Percentiles rank a stretch among this genome's conserved stretches.
Evolutionary conservation across 37 sponge, comb jelly and placozoan species (phyloP).

Genomic region (Chondrosia reniformis): DNA sequence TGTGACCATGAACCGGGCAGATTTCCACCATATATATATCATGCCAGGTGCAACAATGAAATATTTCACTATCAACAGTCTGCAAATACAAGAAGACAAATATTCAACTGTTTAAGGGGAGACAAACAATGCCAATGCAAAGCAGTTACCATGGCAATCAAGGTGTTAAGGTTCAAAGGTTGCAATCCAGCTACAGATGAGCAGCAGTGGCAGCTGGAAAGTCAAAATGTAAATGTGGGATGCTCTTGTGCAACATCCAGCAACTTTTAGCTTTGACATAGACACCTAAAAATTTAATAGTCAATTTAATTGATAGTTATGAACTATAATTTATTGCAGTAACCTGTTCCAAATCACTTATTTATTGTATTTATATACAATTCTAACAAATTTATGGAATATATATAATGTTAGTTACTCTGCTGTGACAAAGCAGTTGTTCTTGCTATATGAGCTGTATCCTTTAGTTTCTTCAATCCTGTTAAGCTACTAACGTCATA

Average conservation of each 20-base stretch:
- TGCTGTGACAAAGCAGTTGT: no score
- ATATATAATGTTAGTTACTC: no score
- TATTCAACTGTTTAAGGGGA: no score
- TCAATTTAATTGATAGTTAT: no score
- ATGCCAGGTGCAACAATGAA: constrained; percentile 29
- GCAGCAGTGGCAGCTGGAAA: not conserved
- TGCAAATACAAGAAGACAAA: not conserved
- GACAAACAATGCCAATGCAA: constrained; percentile 8
- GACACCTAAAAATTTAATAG: no score
- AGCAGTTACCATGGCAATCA: not conserved
- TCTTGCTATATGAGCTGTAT: no score
- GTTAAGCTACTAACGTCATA: no score
- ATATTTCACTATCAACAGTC: not conserved
- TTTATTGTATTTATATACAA: not conserved
- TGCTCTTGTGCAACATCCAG: not conserved
- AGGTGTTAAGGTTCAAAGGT: not conserved
- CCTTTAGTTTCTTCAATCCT: no score
- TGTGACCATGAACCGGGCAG: constrained; percentile 53
- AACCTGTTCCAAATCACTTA: no score
- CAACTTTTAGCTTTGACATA: no score
- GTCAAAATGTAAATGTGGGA: constrained; percentile 13
- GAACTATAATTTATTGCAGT: no score
- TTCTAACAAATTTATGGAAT: not conserved
- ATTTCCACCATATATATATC: constrained; percentile 50
- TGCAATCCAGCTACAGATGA: not conserved